Evolutionary conservation across 2,113 vertebrate species (phyloP).

Genomic region (Hyaena hyaena): DNA sequence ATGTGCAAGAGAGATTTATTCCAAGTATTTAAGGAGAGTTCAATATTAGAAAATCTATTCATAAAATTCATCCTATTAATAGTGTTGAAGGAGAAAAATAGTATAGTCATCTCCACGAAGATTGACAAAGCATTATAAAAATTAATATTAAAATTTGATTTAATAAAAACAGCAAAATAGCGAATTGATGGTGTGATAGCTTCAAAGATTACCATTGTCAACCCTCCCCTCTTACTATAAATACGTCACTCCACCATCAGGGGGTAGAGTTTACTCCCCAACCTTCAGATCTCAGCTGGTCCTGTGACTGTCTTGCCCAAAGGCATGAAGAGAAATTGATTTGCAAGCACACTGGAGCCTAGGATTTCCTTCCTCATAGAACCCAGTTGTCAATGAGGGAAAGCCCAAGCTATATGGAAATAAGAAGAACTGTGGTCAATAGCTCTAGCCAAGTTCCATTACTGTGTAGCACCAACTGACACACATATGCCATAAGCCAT

Average conservation of each 20-base stretch:
- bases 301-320: not conserved
- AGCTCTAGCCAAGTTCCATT: too few species aligned
- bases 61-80: not conserved
- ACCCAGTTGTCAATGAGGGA: not conserved
- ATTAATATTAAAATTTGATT: conserved; percentile 18
- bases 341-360: not conserved
- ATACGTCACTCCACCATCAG: not conserved
- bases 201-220: not conserved
- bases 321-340: not conserved
- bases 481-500: not conserved
- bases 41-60: not conserved
- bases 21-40: not conserved
- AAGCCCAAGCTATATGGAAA: not conserved
- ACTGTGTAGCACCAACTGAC: not conserved
- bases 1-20: not conserved
- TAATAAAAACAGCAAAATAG: not conserved
- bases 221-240: not conserved
- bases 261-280: not conserved
- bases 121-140: not conserved
- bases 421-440: not conserved
- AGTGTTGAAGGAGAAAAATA: not conserved
- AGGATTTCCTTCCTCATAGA: not conserved
- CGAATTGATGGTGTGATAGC: not conserved
- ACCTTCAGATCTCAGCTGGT: not conserved
- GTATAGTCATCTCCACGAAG: not conserved